Percentiles rank a stretch among this genome's conserved stretches.
These are phyloP conservation scores for Chymomyza amoena DNA, from an alignment of 2,888 invertebrate species.

Conservation along the genomic window DNA sequence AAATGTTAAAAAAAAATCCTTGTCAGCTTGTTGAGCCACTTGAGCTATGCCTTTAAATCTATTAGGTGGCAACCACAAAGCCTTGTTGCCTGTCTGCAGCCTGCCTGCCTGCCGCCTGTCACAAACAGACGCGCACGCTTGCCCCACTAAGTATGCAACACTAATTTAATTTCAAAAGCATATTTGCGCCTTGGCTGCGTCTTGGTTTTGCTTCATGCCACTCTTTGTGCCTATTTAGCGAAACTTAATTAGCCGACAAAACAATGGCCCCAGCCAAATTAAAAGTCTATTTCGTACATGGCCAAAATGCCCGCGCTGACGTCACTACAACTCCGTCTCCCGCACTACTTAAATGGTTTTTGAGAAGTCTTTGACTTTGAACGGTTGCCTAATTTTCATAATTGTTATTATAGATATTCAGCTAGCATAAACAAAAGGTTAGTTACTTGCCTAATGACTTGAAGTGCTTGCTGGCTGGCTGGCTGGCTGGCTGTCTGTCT, in stretches of 20 bases:
- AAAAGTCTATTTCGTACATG: neutral
- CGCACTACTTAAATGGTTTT: too few relatives aligned
- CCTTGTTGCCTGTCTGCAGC: neutral
- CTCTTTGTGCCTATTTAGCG: slow-evolving; percentile 66
- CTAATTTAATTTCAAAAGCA: slow-evolving; percentile 48
- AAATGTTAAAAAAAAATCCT: neutral
- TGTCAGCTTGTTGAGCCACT: neutral
- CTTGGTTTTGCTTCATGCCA: neutral
- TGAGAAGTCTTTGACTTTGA: neutral
- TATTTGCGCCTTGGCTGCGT: slow-evolving; percentile 43
- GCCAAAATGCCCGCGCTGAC: neutral
- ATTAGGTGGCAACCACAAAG: neutral
- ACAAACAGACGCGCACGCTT: slow-evolving; percentile 20
- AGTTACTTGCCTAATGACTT: slow-evolving; percentile 73
- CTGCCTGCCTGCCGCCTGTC: slow-evolving; percentile 36
- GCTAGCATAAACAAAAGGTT: slow-evolving; percentile 73
- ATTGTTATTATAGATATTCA: slow-evolving; percentile 73
- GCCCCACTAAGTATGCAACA: slow-evolving; percentile 35
- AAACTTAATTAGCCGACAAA: slow-evolving; percentile 74
- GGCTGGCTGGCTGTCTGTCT: slow-evolving; percentile 6
- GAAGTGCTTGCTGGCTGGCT: slow-evolving; percentile 44
- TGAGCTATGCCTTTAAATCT: neutral
- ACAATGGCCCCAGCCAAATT: slow-evolving; percentile 43
- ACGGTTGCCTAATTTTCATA: slow-evolving; percentile 64
- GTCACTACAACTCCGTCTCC: neutral